These are phyloP conservation scores for Idris sp. DNA, from an alignment of 1,140 invertebrate genomes.

Conservation along the genomic window DNA sequence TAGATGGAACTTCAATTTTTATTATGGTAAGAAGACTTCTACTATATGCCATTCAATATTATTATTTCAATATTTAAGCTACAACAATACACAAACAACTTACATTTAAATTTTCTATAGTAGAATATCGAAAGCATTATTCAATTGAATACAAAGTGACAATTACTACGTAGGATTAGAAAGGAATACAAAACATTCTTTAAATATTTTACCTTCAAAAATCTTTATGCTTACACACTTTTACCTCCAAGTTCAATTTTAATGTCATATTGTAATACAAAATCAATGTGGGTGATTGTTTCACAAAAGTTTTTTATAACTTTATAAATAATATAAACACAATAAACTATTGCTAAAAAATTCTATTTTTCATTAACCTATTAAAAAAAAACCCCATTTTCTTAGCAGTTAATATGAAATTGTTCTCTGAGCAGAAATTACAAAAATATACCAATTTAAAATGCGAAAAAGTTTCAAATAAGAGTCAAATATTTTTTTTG, in stretches of 20 bases:
- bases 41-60: too few relatives aligned
- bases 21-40: too few relatives aligned
- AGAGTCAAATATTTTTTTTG: too few relatives aligned
- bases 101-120: slow-evolving; percentile 14
- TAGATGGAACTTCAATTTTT: too few relatives aligned
- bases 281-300: not conserved
- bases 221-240: not conserved
- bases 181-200: slow-evolving; percentile 11
- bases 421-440: too few relatives aligned
- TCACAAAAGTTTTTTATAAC: not conserved
- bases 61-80: too few relatives aligned
- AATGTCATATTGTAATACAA: not conserved
- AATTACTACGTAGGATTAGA: slow-evolving; percentile 13
- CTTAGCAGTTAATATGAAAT: too few relatives aligned
- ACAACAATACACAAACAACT: too few relatives aligned
- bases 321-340: not conserved
- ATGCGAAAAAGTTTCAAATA: too few relatives aligned
- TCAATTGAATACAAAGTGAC: slow-evolving; percentile 6
- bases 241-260: not conserved
- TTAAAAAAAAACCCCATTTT: too few relatives aligned
- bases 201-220: slow-evolving; percentile 11
- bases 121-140: slow-evolving; percentile 15
- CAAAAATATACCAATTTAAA: too few relatives aligned
- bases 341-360: not conserved
- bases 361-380: too few relatives aligned